phyloP scores from a whole-genome alignment of 1,140 invertebrate genomes.

The Aethina tumida region DNA sequence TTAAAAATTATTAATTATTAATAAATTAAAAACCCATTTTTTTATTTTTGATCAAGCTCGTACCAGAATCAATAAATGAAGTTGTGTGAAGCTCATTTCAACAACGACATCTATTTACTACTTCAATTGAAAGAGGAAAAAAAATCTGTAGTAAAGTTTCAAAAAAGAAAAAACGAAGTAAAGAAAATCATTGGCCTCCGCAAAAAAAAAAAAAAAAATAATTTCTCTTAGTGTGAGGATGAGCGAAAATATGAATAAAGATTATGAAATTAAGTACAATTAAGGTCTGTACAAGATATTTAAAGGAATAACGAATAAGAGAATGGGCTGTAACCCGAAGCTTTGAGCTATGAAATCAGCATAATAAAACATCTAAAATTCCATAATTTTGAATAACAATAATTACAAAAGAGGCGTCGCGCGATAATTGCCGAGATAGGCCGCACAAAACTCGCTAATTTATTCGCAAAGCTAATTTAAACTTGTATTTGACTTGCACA shows the following conservation, averaged over 20 bases:
- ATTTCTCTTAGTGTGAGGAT: no score
- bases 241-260: conserved; percentile 16
- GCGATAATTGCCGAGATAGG: conserved; percentile 35
- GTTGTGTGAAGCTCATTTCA: no score
- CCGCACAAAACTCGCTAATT: conserved; percentile 33
- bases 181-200: no score
- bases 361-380: conserved; percentile 35
- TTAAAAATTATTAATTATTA: no score
- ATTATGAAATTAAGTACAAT: conserved; percentile 22
- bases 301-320: conserved; percentile 25
- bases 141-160: no score
- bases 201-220: no score
- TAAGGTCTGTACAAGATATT: conserved; percentile 16
- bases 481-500: conserved; percentile 36
- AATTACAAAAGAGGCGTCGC: conserved; percentile 32
- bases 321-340: conserved; percentile 18
- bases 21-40: no score
- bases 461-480: conserved; percentile 36
- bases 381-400: conserved; percentile 36
- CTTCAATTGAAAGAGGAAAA: no score
- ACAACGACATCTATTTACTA: no score
- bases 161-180: no score
- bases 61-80: no score
- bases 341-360: conserved; percentile 30
- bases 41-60: no score